Evolutionary conservation across 2,888 invertebrate species (phyloP), one percentile per base, ranked within the genome.

Genomic region (Apotomis turbidana): DNA sequence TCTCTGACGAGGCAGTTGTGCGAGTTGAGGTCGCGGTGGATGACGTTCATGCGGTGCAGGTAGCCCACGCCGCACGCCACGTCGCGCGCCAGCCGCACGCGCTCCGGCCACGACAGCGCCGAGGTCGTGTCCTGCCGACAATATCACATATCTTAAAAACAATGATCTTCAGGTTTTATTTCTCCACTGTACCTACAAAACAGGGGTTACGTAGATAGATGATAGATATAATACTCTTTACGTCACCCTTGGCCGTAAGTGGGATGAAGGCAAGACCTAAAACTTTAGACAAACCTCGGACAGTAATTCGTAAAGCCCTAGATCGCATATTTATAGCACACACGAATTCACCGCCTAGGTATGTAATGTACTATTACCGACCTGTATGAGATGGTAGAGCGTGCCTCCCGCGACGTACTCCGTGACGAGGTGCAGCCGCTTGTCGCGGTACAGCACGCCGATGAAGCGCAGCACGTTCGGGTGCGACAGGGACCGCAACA

Each of bases 31-130:
- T 99, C 99, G 68, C 98, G 93, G 91, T 99, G 99, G 78, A 99
- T 98, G 77, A 99, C 97, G 89, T 97, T 97, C 96, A 97, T 97
- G 78, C 97, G 97, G 92, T 99, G 99, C 74, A 99, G 94, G 91
- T 99, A 99, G 10, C 97, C 97, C 96, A 99, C 97, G 76, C 98
- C 99, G 36, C 97, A 96, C 54, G 98, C 96, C 83, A 98, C 98
- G 89, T 98, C 98, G 78, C 97, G 96, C 62, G 98, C 97, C 86
- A 98, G 96, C 0, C 96, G 96, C 3, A 97, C 96, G 38, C 98
- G 94, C 81, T 95, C 95, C 70, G 95, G 94, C 98, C 98, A 98
- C 36, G 96, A 94, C 69, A 98, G 88, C 0, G 95, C 90, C 58
- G 96, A 95, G 0, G 91, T 87, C 0, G 74, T 38, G 74, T 91